Percentiles rank a stretch among this genome's conserved stretches.
Conservation (phyloP, 2,797 vertebrate genomes). For the Argentina silus region DNA sequence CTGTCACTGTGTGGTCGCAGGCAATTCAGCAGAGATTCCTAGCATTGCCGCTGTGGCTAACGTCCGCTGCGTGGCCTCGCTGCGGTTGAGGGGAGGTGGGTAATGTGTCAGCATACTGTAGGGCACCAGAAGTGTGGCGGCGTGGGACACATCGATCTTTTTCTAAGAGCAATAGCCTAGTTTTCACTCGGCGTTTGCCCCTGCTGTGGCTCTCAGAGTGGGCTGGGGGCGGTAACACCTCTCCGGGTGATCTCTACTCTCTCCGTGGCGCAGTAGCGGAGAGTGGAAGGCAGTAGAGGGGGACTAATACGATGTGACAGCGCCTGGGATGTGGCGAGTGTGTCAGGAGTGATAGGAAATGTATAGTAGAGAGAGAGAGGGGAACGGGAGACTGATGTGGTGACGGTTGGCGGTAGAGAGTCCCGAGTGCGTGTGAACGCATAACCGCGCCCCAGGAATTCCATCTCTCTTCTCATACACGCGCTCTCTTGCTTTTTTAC, state of each 20-base stretch:
- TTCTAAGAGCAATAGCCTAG: no score
- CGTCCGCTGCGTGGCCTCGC: no score
- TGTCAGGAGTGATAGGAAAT: background rate
- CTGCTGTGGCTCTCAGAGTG: background rate
- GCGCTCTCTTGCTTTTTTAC: background rate
- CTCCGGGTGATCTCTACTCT: background rate
- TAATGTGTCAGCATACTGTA: no score
- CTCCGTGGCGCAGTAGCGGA: background rate
- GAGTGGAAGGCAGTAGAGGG: background rate
- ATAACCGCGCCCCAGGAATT: constrained; percentile 10
- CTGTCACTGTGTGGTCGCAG: no score
- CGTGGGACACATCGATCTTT: no score
- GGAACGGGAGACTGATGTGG: background rate
- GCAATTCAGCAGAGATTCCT: no score
- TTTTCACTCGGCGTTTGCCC: background rate
- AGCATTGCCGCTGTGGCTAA: no score
- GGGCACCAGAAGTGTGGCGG: no score
- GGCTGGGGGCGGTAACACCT: background rate
- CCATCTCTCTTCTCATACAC: background rate
- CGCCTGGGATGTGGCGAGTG: background rate
- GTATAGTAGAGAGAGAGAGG: constrained; percentile 3
- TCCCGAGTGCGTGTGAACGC: no score
- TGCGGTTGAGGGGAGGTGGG: no score
- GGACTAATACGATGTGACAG: constrained; percentile 3
- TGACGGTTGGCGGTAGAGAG: no score